Percentiles rank a stretch among this genome's conserved stretches.
phyloP scores from a whole-genome alignment of 2,113 vertebrate genomes.

The Lynx canadensis region DNA sequence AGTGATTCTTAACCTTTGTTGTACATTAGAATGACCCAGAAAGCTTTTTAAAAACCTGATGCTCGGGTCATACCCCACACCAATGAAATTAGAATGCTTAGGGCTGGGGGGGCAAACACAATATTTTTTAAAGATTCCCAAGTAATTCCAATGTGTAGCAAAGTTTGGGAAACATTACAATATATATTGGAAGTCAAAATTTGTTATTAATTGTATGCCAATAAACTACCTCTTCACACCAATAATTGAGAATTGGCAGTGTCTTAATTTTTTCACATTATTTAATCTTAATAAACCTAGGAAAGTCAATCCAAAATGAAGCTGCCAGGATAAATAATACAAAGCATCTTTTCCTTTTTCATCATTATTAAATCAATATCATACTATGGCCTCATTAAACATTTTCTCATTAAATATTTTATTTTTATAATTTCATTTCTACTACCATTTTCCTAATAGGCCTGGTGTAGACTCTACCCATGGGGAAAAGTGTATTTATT shows the following conservation, averaged over 20 bases:
- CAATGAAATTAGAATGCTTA: conserved; percentile 15
- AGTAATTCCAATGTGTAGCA: not conserved
- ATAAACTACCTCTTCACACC: conserved; percentile 17
- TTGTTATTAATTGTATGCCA: conserved; percentile 27
- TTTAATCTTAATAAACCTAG: not conserved
- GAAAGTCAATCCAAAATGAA: conserved; percentile 13
- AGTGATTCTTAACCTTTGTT: not conserved
- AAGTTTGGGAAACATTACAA: not conserved
- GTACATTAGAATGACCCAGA: not conserved
- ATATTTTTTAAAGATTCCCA: not conserved
- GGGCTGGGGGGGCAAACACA: not conserved
- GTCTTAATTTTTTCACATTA: conserved; percentile 32
- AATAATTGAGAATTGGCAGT: conserved; percentile 27
- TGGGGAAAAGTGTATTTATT: not conserved
- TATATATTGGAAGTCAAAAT: conserved; percentile 12
- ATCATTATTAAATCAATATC: not conserved
- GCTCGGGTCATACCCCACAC: not conserved
- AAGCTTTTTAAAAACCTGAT: not conserved
- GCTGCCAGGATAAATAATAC: not conserved
- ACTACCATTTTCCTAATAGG: not conserved
- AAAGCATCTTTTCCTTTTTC: not conserved
- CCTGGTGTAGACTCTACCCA: not conserved
- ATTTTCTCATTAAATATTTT: not conserved
- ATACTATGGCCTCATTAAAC: not conserved
- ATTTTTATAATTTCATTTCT: not conserved